Percentiles rank a stretch among this genome's conserved stretches.
These are phyloP conservation scores for Drosophila sechellia DNA, from an alignment of 1,140 invertebrate genomes.

Conservation along the genomic window DNA sequence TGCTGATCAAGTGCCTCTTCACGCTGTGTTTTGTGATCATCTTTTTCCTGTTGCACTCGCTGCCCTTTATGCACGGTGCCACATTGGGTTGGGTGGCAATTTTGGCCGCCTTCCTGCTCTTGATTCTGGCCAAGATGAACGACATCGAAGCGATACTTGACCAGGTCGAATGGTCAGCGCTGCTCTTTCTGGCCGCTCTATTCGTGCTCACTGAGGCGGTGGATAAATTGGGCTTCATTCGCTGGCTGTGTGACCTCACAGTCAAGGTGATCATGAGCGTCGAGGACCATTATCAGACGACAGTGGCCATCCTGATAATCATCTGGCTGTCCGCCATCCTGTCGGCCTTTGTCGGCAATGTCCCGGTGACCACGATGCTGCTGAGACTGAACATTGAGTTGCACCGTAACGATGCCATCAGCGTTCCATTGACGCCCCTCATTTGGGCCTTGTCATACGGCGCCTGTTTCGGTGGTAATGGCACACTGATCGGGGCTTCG, in stretches of 20 bases:
- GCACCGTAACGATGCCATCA: conserved; percentile 86
- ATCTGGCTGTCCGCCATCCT: conserved; percentile 90
- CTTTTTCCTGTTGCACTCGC: conserved; percentile 89
- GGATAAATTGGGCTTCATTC: conserved; percentile 88
- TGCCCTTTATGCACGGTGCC: conserved; percentile 86
- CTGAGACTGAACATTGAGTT: conserved; percentile 88
- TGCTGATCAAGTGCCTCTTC: conserved; percentile 88
- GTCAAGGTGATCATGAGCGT: conserved; percentile 87
- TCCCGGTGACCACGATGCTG: conserved; percentile 93
- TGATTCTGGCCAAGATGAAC: conserved; percentile 87
- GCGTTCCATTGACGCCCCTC: conserved; percentile 88
- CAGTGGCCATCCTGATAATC: conserved; percentile 88
- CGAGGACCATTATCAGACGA: conserved; percentile 85
- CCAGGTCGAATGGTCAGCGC: conserved; percentile 91
- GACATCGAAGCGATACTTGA: conserved; percentile 89
- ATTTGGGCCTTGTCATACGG: conserved; percentile 91
- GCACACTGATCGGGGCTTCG: conserved; percentile 91
- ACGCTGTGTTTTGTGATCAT: conserved; percentile 87
- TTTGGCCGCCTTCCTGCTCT: conserved; percentile 88
- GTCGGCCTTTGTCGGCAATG: conserved; percentile 91
- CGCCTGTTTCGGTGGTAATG: conserved; percentile 91
- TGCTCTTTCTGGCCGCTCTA: conserved; percentile 91
- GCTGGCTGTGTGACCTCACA: conserved; percentile 88
- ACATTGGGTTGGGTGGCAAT: conserved; percentile 90
- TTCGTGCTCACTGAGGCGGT: conserved; percentile 92